A percentile compares a stretch with the other conserved stretches of the same genome.
Evolutionary conservation across 1,140 invertebrate species (phyloP).

Genomic region (Drosophila miranda): DNA sequence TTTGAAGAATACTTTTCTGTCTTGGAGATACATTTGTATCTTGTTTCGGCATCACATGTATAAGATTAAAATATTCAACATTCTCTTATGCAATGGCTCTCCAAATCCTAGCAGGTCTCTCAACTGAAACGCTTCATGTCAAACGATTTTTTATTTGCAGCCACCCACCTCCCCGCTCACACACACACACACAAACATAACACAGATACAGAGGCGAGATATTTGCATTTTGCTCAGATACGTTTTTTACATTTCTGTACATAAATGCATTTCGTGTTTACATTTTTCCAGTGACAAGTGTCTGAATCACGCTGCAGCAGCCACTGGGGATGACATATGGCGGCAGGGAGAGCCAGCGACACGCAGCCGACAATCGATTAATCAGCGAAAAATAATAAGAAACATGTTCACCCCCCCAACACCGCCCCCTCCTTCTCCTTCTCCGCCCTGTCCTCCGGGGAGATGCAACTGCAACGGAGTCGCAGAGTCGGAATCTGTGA

Average conservation of each 20-base stretch:
- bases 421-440: neutral
- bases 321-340: constrained; percentile 67
- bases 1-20: neutral
- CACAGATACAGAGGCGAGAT: constrained; percentile 16
- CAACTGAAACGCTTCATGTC: constrained; percentile 42
- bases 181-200: neutral
- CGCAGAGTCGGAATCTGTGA: constrained; percentile 41
- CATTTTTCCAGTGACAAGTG: constrained; percentile 80
- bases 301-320: constrained; percentile 68
- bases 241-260: constrained; percentile 56
- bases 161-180: constrained; percentile 1
- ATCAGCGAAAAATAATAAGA: constrained; percentile 79
- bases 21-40: neutral
- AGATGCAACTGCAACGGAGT: constrained; percentile 49
- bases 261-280: constrained; percentile 81
- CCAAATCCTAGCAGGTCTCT: constrained; percentile 7
- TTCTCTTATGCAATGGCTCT: constrained; percentile 25
- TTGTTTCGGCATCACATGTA: neutral
- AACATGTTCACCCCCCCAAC: constrained; percentile 55
- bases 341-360: constrained; percentile 71
- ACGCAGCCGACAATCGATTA: constrained; percentile 79
- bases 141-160: constrained; percentile 42
- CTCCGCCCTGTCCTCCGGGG: neutral
- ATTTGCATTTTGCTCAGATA: constrained; percentile 45
- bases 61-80: constrained; percentile 7